These are phyloP conservation scores for Tetragnatha versicolor DNA, from an alignment of 1,140 invertebrate genomes.

Conservation along the genomic window DNA sequence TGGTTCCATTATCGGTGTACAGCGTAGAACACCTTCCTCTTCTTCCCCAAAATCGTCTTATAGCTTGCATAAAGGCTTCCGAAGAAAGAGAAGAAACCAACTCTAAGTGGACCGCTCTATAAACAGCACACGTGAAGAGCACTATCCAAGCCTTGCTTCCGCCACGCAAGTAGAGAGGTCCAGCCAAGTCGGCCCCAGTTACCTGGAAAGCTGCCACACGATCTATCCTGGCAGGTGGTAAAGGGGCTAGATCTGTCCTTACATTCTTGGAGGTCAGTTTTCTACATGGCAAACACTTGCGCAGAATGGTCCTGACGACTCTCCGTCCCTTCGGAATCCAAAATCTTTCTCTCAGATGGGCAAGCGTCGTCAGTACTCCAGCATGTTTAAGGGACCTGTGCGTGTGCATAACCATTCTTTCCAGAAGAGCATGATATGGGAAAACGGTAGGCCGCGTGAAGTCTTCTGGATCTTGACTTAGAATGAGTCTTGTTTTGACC, in stretches of 20 bases:
- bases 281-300: slow-evolving; percentile 5
- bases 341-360: slow-evolving; percentile 7
- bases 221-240: not conserved
- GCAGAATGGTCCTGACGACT: not conserved
- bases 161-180: slow-evolving; percentile 3
- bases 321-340: slow-evolving; percentile 30
- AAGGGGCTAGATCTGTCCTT: not conserved
- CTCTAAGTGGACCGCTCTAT: slow-evolving; percentile 60
- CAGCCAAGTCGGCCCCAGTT: slow-evolving; percentile 16
- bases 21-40: slow-evolving; percentile 60
- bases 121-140: slow-evolving; percentile 25
- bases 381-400: not conserved
- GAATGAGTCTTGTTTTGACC: slow-evolving; percentile 7
- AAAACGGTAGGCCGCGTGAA: slow-evolving; percentile 3
- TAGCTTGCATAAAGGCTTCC: slow-evolving; percentile 61
- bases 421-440: slow-evolving; percentile 1
- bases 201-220: slow-evolving; percentile 10
- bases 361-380: not conserved
- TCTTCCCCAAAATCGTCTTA: slow-evolving; percentile 63
- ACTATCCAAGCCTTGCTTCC: slow-evolving; percentile 31
- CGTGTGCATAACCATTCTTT: not conserved
- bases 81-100: slow-evolving; percentile 61
- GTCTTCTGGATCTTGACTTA: not conserved
- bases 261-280: not conserved
- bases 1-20: slow-evolving; percentile 63